Percentiles rank a stretch among this genome's conserved stretches.
Evolutionary conservation across 2,888 invertebrate species (phyloP).

Genomic region (Andrena bicolor): DNA sequence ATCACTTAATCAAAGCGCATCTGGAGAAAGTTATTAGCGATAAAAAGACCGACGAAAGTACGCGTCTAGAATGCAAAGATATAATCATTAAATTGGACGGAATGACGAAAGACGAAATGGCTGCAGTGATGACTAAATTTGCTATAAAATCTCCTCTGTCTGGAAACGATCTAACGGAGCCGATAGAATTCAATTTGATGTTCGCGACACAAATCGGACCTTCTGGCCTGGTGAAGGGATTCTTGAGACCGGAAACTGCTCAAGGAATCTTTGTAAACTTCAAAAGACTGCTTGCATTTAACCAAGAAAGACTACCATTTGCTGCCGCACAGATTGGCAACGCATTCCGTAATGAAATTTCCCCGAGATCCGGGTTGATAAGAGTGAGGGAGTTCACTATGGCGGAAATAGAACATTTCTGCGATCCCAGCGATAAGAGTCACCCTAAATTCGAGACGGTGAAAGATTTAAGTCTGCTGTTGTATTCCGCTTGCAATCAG

Average conservation of each 20-base stretch:
- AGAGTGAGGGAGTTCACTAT: slow-evolving; percentile 99
- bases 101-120: slow-evolving; percentile 96
- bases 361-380: slow-evolving; percentile 97
- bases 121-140: slow-evolving; percentile 92
- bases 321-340: slow-evolving; percentile 99
- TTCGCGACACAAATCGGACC: slow-evolving; percentile 99
- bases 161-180: slow-evolving; percentile 97
- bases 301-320: slow-evolving; percentile 98
- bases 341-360: slow-evolving; percentile 99
- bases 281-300: slow-evolving; percentile 98
- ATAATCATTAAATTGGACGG: slow-evolving; percentile 95
- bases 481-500: slow-evolving; percentile 98
- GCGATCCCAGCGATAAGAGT: slow-evolving; percentile 94
- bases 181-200: slow-evolving; percentile 99
- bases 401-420: slow-evolving; percentile 99
- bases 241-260: slow-evolving; percentile 98
- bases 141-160: slow-evolving; percentile 98
- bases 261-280: slow-evolving; percentile 99
- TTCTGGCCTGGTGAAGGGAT: slow-evolving; percentile 97
- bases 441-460: slow-evolving; percentile 96
- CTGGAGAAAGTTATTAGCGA: slow-evolving; percentile 94
- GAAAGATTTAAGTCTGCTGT: slow-evolving; percentile 90
- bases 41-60: slow-evolving; percentile 91
- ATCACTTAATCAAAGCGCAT: slow-evolving; percentile 98
- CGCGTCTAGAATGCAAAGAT: slow-evolving; percentile 91